Conservation (phyloP, 2,888 invertebrate genomes). For the Microchrysa polita region DNA sequence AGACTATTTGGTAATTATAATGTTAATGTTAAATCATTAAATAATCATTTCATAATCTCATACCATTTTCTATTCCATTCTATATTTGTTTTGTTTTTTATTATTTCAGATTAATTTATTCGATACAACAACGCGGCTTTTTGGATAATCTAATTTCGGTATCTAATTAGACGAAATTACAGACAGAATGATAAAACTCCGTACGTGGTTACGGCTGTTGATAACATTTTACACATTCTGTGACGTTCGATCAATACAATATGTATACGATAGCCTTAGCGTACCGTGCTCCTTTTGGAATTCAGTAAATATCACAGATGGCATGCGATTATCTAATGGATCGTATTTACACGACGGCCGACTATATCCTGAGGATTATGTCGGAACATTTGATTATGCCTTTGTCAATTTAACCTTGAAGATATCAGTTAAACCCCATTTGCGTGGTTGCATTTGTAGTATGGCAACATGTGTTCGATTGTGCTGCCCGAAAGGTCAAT, state of each 20-base stretch:
- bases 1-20: too few relatives aligned
- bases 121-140: too few relatives aligned
- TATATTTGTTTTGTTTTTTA: too few relatives aligned
- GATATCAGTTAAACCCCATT: constrained; percentile 51
- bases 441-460: constrained; percentile 62
- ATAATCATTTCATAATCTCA: too few relatives aligned
- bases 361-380: constrained; percentile 57
- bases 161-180: too few relatives aligned
- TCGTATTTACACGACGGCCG: constrained; percentile 58
- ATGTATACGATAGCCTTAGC: constrained; percentile 45
- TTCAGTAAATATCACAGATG: constrained; percentile 60
- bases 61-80: too few relatives aligned
- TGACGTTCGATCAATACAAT: neutral
- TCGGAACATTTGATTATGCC: constrained; percentile 56
- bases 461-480: constrained; percentile 61
- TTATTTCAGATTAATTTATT: too few relatives aligned
- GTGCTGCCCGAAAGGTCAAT: constrained; percentile 58
- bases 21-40: too few relatives aligned
- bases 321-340: constrained; percentile 56
- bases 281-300: constrained; percentile 59
- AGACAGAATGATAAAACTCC: neutral
- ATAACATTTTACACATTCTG: neutral
- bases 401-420: constrained; percentile 32
- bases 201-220: neutral
- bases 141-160: too few relatives aligned